Evolutionary conservation across 2,797 vertebrate genomes (phyloP).

Genomic region (Stomatorhinus walkeri): DNA sequence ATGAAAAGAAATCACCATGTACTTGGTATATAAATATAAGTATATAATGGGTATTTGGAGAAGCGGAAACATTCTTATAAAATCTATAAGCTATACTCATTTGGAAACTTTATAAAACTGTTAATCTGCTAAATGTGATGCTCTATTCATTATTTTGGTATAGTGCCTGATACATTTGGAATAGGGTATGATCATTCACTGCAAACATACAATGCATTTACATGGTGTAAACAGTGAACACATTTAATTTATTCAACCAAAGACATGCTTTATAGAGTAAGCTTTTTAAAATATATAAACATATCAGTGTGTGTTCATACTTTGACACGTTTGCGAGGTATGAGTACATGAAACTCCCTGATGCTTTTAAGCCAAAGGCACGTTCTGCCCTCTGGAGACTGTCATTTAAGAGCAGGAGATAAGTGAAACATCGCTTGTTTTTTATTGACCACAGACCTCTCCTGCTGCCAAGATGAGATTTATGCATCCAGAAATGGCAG

Average conservation of each 20-base stretch:
- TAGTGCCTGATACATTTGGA: neutral
- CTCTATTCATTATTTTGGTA: neutral
- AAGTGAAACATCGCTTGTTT: conserved; percentile 48
- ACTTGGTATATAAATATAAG: neutral
- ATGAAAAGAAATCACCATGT: neutral
- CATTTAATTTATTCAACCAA: neutral
- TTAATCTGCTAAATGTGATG: neutral
- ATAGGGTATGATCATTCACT: neutral
- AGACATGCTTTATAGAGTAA: neutral
- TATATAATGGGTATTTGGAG: neutral
- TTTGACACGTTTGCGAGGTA: neutral
- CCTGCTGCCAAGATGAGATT: conserved; percentile 43
- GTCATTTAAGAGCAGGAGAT: conserved; percentile 41
- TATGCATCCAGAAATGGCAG: conserved; percentile 48
- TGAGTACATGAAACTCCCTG: neutral
- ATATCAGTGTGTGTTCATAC: neutral
- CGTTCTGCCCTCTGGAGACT: conserved; percentile 25
- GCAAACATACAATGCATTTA: neutral
- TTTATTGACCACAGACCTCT: conserved; percentile 38
- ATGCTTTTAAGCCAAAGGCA: neutral
- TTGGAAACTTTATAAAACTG: neutral
- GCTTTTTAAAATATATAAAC: neutral
- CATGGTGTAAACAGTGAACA: neutral
- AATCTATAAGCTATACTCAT: neutral
- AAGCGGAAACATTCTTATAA: neutral